Evolutionary conservation across 2,888 invertebrate genomes (phyloP), one percentile per base, ranked within the genome.

Genomic region (Aleiodes testaceus): DNA sequence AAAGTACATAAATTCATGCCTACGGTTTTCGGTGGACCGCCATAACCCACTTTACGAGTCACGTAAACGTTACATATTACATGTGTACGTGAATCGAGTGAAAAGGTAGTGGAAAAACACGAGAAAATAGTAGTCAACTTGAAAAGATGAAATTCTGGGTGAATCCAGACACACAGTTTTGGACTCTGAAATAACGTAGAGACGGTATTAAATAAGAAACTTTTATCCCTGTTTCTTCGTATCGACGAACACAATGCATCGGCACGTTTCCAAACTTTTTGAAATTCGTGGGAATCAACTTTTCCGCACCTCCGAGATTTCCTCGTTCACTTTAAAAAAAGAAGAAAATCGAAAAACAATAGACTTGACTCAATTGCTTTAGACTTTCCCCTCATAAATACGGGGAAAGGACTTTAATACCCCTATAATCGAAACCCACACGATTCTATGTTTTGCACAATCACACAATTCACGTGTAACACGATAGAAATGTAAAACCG

Each of bases 51-150:
- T 75, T 74, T 74, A 74, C 70, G 74, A 78, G 76, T 75, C 74
- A 79, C 80, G 76, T 79, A 79, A 80, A 73, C 78, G 77, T 78
- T 79, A 79, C 80, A 77, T 77, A 79, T 79, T 79, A 77, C 75
- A 74, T 75, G 70, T 69, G 71, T 75, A 77, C 77, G 78, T 79
- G 78, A 77, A 74, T 45, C 49, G 47, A 70, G 73, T 72, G 72
- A 71, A 70, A 74, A 66, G 52, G 53, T 12, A 22, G 64, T 36
- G 47, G 47, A 16, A 66, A 44, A 20, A 66, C 50, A 42, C 61
- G 30, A 53, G 45, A 49, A 52, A 20, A 26, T 50, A n/a, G 42
- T 18, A 20, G 63, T 64, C 18, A 30, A n/a, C n/a, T n/a, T n/a
- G 30, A 7, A 44, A 55, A 53, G 64, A 74, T 53, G 64, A 59